Evolutionary conservation across 2,888 invertebrate species (phyloP), one percentile per base, ranked within the genome.

Genomic region (Dromius quadrimaculatus): DNA sequence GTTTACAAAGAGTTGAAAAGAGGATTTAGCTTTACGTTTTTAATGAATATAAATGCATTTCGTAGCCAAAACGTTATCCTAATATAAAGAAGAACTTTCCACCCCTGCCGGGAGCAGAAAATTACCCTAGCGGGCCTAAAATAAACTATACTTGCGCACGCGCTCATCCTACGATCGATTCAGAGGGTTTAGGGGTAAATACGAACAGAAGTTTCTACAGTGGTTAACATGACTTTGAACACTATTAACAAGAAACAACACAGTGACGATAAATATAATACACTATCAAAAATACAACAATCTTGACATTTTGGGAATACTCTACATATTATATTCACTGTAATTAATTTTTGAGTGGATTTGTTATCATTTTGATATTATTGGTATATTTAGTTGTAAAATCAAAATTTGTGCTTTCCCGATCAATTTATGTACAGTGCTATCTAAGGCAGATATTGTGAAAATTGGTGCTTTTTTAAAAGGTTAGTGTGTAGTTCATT

Each of bases 151-250:
- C 47, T 32, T 9, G 71, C 75, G 74, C 76, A 73, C 75, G 75
- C 72, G 73, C 43, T 15, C 17, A 5, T 23, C 15, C 43, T 50
- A 19, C 71, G 74, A 76, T 76, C 76, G 74, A 76, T 76, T 43
- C n/a, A 2, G 72, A 72, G 69, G 72, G 61, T 32, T 74, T 75
- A 75, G 75, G 74, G 74, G 73, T 75, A 76, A 76, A 76, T 76
- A 74, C 75, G 76, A 76, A 78, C 76, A 76, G 76, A 76, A 78
- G 78, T 78, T 75, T 75, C 74, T 20, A 65, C 63, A 63, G 63
- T 63, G 63, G 23, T 15, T 15, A 47, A 47, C 47, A 47, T 41
- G 47, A 59, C 36, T 20, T 17, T 28, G 36, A 2, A 36, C 59
- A 59, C 59, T 36, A 19, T 38, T 15, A 36, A 36, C 36, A 20